Conservation (phyloP, 53 echinoderm and acorn worm species). For the Actinopyga echinites region DNA sequence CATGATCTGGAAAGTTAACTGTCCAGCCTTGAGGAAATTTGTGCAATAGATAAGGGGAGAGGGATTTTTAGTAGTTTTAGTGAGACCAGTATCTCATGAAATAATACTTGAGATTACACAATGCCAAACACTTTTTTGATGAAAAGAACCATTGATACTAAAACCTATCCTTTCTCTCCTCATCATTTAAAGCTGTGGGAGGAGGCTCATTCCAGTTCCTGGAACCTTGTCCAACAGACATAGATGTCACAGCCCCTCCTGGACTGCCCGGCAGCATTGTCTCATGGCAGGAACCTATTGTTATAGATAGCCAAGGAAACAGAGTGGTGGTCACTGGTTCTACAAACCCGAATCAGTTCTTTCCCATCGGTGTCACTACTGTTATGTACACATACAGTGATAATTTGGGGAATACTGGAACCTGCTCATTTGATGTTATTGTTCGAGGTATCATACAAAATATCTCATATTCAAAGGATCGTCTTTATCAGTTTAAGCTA, state of each 20-base stretch:
- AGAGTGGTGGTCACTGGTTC: background rate
- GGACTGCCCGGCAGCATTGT: background rate
- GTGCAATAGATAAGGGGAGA: too few species aligned
- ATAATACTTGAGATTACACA: too few species aligned
- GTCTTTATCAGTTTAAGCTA: too few species aligned
- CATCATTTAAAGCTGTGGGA: background rate
- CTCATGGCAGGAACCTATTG: background rate
- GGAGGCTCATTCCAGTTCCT: background rate
- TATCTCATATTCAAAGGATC: too few species aligned
- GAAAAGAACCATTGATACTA: too few species aligned
- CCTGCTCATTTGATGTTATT: slow-evolving; percentile 27
- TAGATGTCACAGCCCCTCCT: background rate
- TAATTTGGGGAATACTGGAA: background rate
- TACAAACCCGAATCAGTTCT: background rate
- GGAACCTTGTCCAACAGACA: background rate
- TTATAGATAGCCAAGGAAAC: background rate
- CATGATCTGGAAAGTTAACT: too few species aligned
- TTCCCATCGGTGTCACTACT: background rate
- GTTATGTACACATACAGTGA: slow-evolving; percentile 20
- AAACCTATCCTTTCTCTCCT: background rate
- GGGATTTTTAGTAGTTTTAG: too few species aligned
- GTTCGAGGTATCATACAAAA: slow-evolving; percentile 28
- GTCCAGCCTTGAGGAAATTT: too few species aligned
- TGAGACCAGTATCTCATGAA: too few species aligned
- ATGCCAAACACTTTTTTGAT: too few species aligned